These are phyloP conservation scores for Dryadula phaetusa DNA, from an alignment of 2,888 invertebrate species.

Conservation along the genomic window DNA sequence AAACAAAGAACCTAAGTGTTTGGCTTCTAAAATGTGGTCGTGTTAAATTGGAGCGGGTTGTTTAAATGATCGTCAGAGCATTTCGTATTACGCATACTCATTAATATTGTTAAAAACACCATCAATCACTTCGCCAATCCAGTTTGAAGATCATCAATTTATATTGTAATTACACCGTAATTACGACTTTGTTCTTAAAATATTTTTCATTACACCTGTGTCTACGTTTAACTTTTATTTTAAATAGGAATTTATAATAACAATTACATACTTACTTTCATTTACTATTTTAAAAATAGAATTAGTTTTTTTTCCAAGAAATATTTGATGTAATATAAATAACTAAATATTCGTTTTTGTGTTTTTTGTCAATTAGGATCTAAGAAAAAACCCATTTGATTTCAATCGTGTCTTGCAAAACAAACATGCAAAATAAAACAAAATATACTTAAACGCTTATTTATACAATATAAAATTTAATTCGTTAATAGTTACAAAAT, in stretches of 20 bases:
- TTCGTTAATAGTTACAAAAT: background rate
- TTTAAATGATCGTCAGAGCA: constrained; percentile 26
- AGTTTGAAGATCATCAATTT: constrained; percentile 31
- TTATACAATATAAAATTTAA: background rate
- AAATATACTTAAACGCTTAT: background rate
- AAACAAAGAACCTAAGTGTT: background rate
- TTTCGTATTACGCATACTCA: constrained; percentile 30
- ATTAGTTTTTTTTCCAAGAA: too few relatives aligned
- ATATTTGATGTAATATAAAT: too few relatives aligned
- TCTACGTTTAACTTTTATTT: constrained; percentile 4
- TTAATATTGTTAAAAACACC: constrained; percentile 37
- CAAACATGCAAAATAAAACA: too few relatives aligned
- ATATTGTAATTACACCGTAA: constrained; percentile 29
- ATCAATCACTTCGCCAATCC: constrained; percentile 34
- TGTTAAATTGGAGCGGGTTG: constrained; percentile 15
- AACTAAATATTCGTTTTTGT: background rate
- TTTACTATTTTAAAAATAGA: constrained; percentile 5
- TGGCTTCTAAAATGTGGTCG: constrained; percentile 3
- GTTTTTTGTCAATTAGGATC: too few relatives aligned
- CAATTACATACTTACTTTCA: background rate
- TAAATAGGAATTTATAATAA: background rate
- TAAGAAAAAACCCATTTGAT: too few relatives aligned
- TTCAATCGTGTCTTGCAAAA: too few relatives aligned
- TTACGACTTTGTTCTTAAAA: constrained; percentile 17
- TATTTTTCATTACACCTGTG: constrained; percentile 2